Conservation (phyloP, 2,113 vertebrate species). For the Athene cunicularia region DNA sequence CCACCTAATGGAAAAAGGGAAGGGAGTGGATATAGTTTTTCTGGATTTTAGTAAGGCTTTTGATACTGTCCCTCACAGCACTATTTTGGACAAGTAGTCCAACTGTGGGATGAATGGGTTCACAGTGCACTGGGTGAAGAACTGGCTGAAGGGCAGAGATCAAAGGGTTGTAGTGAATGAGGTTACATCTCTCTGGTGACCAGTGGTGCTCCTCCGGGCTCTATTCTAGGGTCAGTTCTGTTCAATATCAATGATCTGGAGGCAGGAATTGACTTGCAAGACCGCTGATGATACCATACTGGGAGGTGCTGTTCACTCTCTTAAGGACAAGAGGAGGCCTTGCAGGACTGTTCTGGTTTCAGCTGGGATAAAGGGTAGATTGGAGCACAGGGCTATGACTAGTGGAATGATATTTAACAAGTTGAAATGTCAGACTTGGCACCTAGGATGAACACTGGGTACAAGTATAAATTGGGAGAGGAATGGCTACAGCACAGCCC, state of each 20-base stretch:
- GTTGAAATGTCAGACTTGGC: not conserved
- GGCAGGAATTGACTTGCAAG: not conserved
- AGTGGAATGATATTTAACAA: not conserved
- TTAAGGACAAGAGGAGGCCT: not conserved
- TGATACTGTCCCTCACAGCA: not conserved
- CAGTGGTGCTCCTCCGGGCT: not conserved
- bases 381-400: too few species aligned
- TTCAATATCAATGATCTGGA: not conserved
- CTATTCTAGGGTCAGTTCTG: not conserved
- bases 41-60: not conserved
- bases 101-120: not conserved
- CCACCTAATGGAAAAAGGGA: not conserved
- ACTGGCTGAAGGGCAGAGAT: not conserved
- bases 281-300: not conserved
- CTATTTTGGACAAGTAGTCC: not conserved
- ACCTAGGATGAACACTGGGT: accelerated
- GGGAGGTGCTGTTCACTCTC: not conserved
- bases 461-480: too few species aligned
- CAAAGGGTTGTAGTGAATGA: not conserved
- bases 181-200: not conserved
- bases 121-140: not conserved
- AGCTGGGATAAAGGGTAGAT: not conserved
- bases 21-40: not conserved
- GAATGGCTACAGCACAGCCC: not conserved
- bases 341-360: too few species aligned